phyloP scores from a whole-genome alignment of 2,888 invertebrate genomes.

The Leptopilina drosophilae region DNA sequence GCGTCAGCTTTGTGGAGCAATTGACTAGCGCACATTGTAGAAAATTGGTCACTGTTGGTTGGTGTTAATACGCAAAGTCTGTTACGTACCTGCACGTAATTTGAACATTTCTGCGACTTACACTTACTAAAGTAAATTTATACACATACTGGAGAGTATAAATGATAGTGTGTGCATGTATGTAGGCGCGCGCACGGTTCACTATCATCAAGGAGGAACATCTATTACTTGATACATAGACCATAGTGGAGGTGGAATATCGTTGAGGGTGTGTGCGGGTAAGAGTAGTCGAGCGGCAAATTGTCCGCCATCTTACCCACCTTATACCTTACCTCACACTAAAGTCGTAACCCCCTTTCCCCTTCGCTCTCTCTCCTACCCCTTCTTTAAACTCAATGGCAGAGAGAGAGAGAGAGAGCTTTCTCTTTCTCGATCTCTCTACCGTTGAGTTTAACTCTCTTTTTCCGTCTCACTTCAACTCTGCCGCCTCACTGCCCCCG shows the following conservation, averaged over 20 bases:
- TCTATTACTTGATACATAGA: slow-evolving; percentile 74
- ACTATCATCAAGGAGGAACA: slow-evolving; percentile 72
- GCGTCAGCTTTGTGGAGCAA: neutral
- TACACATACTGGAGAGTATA: neutral
- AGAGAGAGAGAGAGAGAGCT: too few relatives aligned
- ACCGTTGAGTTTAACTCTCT: slow-evolving; percentile 51
- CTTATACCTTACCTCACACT: slow-evolving; percentile 74
- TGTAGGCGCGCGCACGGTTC: slow-evolving; percentile 48
- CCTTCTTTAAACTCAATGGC: too few relatives aligned
- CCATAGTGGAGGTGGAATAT: slow-evolving; percentile 61
- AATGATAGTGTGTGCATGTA: slow-evolving; percentile 42
- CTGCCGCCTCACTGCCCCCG: slow-evolving; percentile 54
- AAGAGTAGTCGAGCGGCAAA: slow-evolving; percentile 77
- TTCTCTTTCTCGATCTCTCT: neutral
- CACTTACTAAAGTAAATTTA: slow-evolving; percentile 22
- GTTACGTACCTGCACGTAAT: slow-evolving; percentile 39
- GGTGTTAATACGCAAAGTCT: slow-evolving; percentile 35
- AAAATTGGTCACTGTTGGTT: slow-evolving; percentile 35
- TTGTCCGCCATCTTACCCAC: slow-evolving; percentile 77
- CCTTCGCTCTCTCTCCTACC: slow-evolving; percentile 43
- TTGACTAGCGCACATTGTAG: slow-evolving; percentile 26
- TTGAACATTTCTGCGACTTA: slow-evolving; percentile 40
- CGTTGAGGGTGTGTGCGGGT: slow-evolving; percentile 69
- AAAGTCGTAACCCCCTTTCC: slow-evolving; percentile 43
- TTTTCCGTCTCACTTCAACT: slow-evolving; percentile 51